phyloP scores from a whole-genome alignment of 2,797 vertebrate genomes.

The Macrochelys suwanniensis region DNA sequence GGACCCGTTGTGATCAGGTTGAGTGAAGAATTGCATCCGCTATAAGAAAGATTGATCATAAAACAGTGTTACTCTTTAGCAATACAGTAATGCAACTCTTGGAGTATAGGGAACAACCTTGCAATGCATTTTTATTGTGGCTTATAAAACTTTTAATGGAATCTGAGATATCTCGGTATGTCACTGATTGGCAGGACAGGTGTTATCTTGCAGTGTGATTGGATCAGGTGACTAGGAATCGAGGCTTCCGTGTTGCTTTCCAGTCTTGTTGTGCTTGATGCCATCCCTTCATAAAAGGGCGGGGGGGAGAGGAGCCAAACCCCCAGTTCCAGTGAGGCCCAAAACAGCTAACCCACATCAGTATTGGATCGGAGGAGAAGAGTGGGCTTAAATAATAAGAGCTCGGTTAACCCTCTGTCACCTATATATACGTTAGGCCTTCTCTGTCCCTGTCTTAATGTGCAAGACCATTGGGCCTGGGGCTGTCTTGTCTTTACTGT shows the following conservation, averaged over 20 bases:
- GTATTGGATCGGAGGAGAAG: background rate
- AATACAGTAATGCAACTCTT: background rate
- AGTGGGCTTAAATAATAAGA: background rate
- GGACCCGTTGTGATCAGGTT: background rate
- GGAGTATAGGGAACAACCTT: background rate
- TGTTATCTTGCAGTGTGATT: background rate
- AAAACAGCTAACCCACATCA: background rate
- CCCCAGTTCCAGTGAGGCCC: too few relatives aligned
- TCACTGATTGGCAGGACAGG: background rate
- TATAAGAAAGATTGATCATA: background rate
- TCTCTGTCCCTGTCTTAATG: background rate
- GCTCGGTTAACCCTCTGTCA: too few relatives aligned
- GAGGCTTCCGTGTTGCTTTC: background rate
- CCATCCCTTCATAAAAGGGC: background rate
- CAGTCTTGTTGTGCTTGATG: background rate
- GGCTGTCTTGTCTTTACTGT: background rate
- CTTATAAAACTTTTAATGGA: background rate
- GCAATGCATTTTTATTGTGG: background rate
- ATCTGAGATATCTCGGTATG: background rate
- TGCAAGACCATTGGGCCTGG: background rate
- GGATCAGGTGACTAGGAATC: background rate
- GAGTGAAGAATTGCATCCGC: slow-evolving; percentile 20
- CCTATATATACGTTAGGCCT: background rate
- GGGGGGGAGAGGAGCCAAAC: background rate
- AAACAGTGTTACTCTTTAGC: background rate